Evolutionary conservation across 2,113 vertebrate species (phyloP).

Genomic region (Festucalex cinctus): DNA sequence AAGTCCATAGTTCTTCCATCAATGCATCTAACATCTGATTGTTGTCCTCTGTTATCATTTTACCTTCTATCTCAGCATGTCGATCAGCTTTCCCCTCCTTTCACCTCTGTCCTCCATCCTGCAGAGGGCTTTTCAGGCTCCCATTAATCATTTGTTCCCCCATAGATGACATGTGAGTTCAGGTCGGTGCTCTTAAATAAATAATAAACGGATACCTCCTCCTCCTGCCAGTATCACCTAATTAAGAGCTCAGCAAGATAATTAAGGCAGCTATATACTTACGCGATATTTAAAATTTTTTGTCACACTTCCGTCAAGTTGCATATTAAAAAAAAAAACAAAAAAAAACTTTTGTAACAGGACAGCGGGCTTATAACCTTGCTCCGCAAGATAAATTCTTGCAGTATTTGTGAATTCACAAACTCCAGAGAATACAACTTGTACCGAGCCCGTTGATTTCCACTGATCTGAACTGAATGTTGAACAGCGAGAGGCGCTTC

Average conservation of each 20-base stretch:
- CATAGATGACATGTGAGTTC: conserved; percentile 35
- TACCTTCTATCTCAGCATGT: conserved; percentile 14
- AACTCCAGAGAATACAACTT: too few species aligned
- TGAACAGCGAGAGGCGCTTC: too few species aligned
- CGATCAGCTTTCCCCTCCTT: conserved; percentile 19
- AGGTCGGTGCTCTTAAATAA: conserved; percentile 53
- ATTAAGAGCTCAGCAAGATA: conserved; percentile 38
- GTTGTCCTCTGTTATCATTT: background rate
- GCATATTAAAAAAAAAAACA: too few species aligned
- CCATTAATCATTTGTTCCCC: conserved; percentile 58
- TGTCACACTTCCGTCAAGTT: too few species aligned
- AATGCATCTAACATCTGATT: conserved; percentile 12
- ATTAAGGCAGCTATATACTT: background rate
- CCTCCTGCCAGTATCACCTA: conserved; percentile 19
- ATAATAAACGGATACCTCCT: conserved; percentile 41
- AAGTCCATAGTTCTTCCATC: conserved; percentile 24
- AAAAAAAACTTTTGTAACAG: too few species aligned
- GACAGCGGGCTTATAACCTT: too few species aligned
- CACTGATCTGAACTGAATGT: too few species aligned
- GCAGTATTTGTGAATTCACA: too few species aligned
- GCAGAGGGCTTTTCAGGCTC: conserved; percentile 31
- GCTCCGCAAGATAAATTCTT: too few species aligned
- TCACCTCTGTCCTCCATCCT: conserved; percentile 4
- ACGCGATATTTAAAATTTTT: too few species aligned
- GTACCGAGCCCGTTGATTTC: too few species aligned